Evolutionary conservation across 2,113 vertebrate genomes (phyloP).

Genomic region (Andinoacara biseriatus): DNA sequence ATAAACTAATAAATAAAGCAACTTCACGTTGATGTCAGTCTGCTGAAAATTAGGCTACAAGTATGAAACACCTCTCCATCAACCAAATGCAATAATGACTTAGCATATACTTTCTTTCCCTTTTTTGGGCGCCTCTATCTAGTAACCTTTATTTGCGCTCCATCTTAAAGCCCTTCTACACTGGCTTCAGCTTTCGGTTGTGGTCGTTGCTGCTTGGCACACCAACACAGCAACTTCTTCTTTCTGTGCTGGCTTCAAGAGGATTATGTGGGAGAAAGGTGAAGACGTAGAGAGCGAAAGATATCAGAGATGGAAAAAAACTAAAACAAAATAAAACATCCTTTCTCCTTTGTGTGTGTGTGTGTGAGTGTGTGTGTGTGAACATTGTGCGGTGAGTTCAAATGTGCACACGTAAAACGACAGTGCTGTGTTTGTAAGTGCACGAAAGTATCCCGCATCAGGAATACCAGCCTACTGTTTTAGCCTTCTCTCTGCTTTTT

Average conservation of each 20-base stretch:
- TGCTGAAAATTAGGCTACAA: neutral
- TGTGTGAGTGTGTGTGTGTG: constrained; percentile 16
- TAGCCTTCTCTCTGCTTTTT: constrained; percentile 49
- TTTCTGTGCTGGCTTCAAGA: constrained; percentile 27
- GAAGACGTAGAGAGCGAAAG: constrained; percentile 43
- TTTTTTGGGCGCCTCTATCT: neutral
- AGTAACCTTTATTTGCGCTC: constrained; percentile 35
- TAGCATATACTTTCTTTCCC: too few species aligned
- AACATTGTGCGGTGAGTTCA: constrained; percentile 10
- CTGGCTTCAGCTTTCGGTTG: constrained; percentile 47
- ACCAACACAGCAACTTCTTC: constrained; percentile 16
- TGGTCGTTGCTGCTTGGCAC: constrained; percentile 38
- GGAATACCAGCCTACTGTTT: constrained; percentile 62
- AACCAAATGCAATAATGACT: constrained; percentile 11
- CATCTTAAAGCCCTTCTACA: constrained; percentile 33
- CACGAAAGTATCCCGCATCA: constrained; percentile 27
- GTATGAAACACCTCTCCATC: neutral
- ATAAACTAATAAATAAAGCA: neutral
- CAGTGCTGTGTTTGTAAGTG: neutral
- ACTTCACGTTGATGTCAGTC: neutral
- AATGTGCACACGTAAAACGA: constrained; percentile 23
- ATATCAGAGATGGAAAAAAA: constrained; percentile 16
- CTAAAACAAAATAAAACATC: constrained; percentile 30
- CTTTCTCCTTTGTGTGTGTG: constrained; percentile 13
- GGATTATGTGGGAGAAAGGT: constrained; percentile 59